These are phyloP conservation scores for Asteroscopus sphinx DNA, from an alignment of 2,888 invertebrate species.

Conservation along the genomic window DNA sequence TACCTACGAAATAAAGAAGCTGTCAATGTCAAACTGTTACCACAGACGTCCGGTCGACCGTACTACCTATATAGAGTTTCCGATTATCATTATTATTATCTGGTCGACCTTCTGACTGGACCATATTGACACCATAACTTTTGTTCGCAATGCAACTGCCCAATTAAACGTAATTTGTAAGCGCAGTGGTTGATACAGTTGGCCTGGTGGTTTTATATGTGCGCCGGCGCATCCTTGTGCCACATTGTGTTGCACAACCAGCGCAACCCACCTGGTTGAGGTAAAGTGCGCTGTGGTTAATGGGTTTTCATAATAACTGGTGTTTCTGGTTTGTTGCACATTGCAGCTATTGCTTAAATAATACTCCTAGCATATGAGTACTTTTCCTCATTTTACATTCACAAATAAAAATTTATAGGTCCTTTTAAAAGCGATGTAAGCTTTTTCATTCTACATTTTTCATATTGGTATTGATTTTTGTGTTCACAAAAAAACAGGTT, in stretches of 20 bases:
- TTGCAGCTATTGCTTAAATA: neutral
- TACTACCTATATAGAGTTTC: too few species aligned
- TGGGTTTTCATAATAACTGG: conserved; percentile 15
- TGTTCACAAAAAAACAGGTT: too few species aligned
- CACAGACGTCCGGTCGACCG: too few species aligned
- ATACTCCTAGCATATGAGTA: too few species aligned
- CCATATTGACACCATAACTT: conserved; percentile 8
- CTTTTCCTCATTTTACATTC: too few species aligned
- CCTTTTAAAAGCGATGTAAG: too few species aligned
- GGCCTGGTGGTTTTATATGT: conserved; percentile 27
- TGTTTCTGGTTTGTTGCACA: neutral
- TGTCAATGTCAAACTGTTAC: too few species aligned
- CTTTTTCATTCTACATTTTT: too few species aligned
- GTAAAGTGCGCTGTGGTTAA: conserved; percentile 21
- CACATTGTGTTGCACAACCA: conserved; percentile 47
- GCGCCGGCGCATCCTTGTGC: conserved; percentile 55
- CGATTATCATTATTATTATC: neutral
- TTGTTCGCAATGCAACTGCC: neutral
- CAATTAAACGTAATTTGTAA: conserved; percentile 40
- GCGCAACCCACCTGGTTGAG: conserved; percentile 32
- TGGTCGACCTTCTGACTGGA: conserved; percentile 5
- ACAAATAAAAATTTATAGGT: too few species aligned
- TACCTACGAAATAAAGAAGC: too few species aligned
- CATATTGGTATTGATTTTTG: too few species aligned
- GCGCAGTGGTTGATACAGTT: conserved; percentile 29